Conservation (phyloP, 2,113 vertebrate genomes). For the Illadopsis cleaveri region DNA sequence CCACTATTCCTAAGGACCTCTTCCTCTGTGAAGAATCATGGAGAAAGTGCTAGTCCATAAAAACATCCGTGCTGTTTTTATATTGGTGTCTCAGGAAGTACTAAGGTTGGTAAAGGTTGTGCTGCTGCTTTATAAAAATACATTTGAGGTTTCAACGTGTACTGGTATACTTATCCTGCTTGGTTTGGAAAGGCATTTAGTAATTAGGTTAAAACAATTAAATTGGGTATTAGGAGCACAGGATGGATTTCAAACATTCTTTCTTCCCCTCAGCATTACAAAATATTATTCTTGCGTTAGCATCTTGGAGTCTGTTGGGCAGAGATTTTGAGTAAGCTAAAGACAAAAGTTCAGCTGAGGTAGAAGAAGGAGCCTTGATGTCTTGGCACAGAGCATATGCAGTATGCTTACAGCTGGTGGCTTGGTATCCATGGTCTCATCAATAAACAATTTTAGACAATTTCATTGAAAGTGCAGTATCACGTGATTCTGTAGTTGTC, state of each 20-base stretch:
- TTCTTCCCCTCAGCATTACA: not conserved
- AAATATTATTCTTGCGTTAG: not conserved
- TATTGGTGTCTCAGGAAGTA: not conserved
- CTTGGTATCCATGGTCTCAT: not conserved
- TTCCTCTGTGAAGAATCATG: not conserved
- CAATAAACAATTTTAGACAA: not conserved
- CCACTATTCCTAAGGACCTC: not conserved
- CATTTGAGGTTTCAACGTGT: not conserved
- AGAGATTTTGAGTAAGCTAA: not conserved
- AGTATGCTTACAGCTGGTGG: not conserved
- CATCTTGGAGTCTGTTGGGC: not conserved
- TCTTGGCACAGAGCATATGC: not conserved
- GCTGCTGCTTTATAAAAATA: not conserved
- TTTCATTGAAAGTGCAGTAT: not conserved
- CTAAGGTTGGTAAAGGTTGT: not conserved
- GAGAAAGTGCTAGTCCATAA: not conserved
- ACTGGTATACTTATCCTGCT: not conserved
- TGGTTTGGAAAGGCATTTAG: not conserved
- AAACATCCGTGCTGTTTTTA: not conserved
- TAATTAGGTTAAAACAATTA: constrained; percentile 41
- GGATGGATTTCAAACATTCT: not conserved
- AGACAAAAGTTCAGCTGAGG: not conserved
- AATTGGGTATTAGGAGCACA: not conserved
- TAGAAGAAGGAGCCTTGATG: not conserved
- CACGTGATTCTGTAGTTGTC: not conserved